A percentile compares a stretch with the other conserved stretches of the same genome.
Conservation (phyloP, 2,113 vertebrate species). For the Athene noctua region DNA sequence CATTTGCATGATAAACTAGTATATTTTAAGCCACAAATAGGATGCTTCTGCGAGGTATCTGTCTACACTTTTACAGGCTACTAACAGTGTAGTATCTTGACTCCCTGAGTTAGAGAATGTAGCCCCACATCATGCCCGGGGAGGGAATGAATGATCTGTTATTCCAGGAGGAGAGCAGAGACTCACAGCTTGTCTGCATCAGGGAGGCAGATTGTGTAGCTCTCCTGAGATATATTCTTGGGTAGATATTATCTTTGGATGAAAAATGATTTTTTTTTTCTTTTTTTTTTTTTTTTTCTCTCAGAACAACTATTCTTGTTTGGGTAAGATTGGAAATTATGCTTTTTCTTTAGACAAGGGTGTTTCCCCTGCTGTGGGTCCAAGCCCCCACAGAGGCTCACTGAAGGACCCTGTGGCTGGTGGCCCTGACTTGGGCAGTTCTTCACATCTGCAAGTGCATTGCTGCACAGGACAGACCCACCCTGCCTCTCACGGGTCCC, state of each 20-base stretch:
- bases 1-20: conserved; percentile 57
- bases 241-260: background rate
- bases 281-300: background rate
- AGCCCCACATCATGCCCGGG: background rate
- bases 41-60: conserved; percentile 9
- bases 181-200: background rate
- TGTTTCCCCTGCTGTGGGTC: background rate
- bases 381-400: background rate
- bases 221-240: background rate
- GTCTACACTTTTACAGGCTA: background rate
- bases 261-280: background rate
- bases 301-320: background rate
- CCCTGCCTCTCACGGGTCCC: background rate
- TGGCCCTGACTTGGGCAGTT: background rate
- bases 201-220: background rate
- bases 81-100: background rate
- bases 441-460: accelerated
- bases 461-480: background rate
- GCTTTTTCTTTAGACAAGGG: background rate
- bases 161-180: background rate
- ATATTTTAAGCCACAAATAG: conserved; percentile 26
- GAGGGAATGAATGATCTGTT: background rate
- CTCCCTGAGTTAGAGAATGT: background rate
- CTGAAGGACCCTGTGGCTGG: background rate
- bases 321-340: background rate